Conservation (phyloP, 2,113 vertebrate genomes). For the Eretmodus cyanostictus region DNA sequence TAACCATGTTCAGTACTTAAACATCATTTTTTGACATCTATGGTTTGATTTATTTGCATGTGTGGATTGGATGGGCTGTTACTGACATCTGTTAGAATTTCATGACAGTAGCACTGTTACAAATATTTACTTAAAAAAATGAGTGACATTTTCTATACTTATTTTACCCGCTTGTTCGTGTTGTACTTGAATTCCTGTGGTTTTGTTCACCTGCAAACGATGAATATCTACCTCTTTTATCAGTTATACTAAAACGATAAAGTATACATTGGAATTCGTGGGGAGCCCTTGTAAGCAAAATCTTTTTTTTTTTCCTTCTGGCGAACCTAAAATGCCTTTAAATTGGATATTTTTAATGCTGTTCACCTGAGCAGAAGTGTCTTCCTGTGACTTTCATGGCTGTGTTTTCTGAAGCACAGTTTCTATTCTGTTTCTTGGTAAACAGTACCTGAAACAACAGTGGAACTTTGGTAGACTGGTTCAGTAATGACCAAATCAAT, state of each 20-base stretch:
- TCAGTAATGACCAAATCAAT: not conserved
- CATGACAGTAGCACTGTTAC: not conserved
- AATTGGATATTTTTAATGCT: not conserved
- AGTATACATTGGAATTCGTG: not conserved
- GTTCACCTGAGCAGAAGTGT: not conserved
- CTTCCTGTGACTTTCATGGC: not conserved
- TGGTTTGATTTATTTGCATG: not conserved
- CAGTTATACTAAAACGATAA: not conserved
- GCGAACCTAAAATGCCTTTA: not conserved
- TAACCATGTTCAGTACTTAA: not conserved
- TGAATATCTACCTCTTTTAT: not conserved
- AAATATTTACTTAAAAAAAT: not conserved
- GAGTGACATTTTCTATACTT: not conserved
- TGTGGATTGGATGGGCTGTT: not conserved
- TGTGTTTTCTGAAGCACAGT: not conserved
- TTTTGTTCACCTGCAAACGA: not conserved
- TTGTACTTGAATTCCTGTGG: slow-evolving; percentile 14
- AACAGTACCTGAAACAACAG: not conserved
- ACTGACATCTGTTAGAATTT: not conserved
- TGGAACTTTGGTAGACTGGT: not conserved
- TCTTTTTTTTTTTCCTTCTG: not conserved
- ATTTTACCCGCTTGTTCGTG: not conserved
- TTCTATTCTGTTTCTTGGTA: not conserved
- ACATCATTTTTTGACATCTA: not conserved
- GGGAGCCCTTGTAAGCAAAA: not conserved